Percentiles rank a stretch among this genome's conserved stretches.
phyloP scores from a whole-genome alignment of 2,888 invertebrate species.

The Leistus spinibarbis region DNA sequence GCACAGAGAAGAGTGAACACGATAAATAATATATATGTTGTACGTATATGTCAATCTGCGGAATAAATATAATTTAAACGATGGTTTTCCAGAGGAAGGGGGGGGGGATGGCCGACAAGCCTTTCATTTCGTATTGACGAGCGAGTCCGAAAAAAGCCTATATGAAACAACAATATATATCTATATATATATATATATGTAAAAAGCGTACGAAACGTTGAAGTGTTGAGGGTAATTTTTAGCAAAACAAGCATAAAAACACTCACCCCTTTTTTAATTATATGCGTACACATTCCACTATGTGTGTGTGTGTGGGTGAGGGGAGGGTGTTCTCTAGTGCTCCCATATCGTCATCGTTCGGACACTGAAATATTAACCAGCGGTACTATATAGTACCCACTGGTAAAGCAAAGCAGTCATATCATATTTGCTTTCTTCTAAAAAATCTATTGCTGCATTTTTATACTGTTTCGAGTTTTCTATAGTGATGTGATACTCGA shows the following conservation, averaged over 20 bases:
- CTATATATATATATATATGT: background rate
- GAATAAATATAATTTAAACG: slow-evolving; percentile 37
- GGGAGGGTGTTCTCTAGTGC: too few relatives aligned
- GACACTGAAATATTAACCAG: background rate
- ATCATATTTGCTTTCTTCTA: too few relatives aligned
- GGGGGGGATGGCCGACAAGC: background rate
- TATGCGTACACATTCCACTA: slow-evolving; percentile 38
- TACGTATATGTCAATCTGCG: slow-evolving; percentile 23
- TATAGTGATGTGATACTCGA: too few relatives aligned
- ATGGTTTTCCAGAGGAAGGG: background rate
- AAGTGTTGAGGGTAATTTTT: slow-evolving; percentile 40
- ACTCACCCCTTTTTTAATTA: slow-evolving; percentile 39
- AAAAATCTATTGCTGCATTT: too few relatives aligned
- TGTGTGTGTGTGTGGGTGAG: slow-evolving; percentile 9
- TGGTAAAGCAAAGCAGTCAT: too few relatives aligned
- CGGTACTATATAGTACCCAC: too few relatives aligned
- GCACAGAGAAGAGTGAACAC: slow-evolving; percentile 5
- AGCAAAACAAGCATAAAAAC: slow-evolving; percentile 40
- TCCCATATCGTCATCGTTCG: background rate
- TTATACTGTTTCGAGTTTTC: too few relatives aligned
- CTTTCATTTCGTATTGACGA: slow-evolving; percentile 1
- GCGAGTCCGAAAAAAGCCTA: background rate
- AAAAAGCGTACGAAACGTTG: background rate
- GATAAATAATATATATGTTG: slow-evolving; percentile 29
- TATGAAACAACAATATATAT: background rate